A percentile compares a stretch with the other conserved stretches of the same genome.
These are phyloP conservation scores for Cephonodes hylas DNA, from an alignment of 2,888 invertebrate genomes.

Conservation along the genomic window DNA sequence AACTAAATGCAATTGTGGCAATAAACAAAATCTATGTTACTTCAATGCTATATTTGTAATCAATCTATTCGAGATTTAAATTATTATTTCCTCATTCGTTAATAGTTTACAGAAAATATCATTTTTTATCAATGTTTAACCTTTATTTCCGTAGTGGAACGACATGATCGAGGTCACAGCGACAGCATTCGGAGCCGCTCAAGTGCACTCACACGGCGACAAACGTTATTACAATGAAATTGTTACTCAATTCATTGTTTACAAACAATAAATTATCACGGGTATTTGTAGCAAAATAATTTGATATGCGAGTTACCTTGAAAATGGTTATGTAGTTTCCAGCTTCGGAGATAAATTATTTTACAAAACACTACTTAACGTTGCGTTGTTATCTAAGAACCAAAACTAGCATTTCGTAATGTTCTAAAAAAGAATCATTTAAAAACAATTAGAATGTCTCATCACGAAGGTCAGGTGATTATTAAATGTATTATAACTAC, in stretches of 20 bases:
- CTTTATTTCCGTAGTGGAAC: slow-evolving; percentile 36
- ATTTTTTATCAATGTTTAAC: slow-evolving; percentile 23
- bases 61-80: neutral
- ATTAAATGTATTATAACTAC: neutral
- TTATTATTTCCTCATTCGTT: slow-evolving; percentile 17
- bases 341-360: no score
- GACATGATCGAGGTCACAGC: slow-evolving; percentile 24
- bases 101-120: slow-evolving; percentile 9
- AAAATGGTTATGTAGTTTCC: neutral
- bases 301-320: neutral
- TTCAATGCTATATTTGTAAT: slow-evolving; percentile 7
- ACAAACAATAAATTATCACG: slow-evolving; percentile 18
- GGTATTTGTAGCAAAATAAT: neutral
- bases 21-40: neutral
- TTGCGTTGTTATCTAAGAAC: neutral
- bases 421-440: neutral
- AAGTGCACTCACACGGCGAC: slow-evolving; percentile 33
- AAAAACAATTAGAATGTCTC: neutral
- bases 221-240: slow-evolving; percentile 29
- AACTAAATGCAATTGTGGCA: neutral
- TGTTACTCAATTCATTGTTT: slow-evolving; percentile 29
- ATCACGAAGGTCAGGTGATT: neutral
- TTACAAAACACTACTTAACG: no score
- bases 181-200: slow-evolving; percentile 21
- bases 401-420: neutral